These are phyloP conservation scores for Phymatocera aterrima DNA, from an alignment of 2,888 invertebrate species.

Conservation along the genomic window DNA sequence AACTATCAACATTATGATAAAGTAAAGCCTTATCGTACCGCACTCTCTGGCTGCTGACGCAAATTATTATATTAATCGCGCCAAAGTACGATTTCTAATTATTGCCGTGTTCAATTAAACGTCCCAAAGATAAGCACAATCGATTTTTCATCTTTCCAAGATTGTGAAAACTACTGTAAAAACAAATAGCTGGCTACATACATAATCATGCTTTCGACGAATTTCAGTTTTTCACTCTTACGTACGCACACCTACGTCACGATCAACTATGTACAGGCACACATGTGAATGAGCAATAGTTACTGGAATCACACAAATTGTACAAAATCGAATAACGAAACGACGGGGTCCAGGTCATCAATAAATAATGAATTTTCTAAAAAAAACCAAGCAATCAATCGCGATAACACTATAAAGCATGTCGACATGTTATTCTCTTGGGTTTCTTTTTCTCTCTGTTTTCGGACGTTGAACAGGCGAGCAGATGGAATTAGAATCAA, in stretches of 20 bases:
- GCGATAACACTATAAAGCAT: too few species aligned
- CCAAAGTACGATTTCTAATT: conserved; percentile 38
- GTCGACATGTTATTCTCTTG: background rate
- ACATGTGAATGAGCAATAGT: background rate
- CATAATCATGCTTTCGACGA: background rate
- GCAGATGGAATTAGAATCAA: conserved; percentile 21
- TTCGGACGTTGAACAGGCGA: background rate
- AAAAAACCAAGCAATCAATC: background rate
- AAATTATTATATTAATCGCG: conserved; percentile 32
- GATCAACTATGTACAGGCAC: background rate
- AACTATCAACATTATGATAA: conserved; percentile 7
- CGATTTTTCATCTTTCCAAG: background rate
- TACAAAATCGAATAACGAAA: background rate
- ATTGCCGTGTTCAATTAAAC: conserved; percentile 15
- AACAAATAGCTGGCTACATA: background rate
- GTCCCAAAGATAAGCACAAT: background rate
- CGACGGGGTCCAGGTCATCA: background rate
- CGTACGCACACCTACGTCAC: too few species aligned
- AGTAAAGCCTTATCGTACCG: background rate
- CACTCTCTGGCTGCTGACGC: conserved; percentile 16
- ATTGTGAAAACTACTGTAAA: background rate
- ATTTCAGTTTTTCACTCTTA: background rate
- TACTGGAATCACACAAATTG: too few species aligned
- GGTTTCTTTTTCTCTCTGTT: background rate
- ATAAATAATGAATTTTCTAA: background rate